A percentile compares a stretch with the other conserved stretches of the same genome.
Evolutionary conservation across 2,113 vertebrate species (phyloP).

Genomic region (Chaenocephalus aceratus): DNA sequence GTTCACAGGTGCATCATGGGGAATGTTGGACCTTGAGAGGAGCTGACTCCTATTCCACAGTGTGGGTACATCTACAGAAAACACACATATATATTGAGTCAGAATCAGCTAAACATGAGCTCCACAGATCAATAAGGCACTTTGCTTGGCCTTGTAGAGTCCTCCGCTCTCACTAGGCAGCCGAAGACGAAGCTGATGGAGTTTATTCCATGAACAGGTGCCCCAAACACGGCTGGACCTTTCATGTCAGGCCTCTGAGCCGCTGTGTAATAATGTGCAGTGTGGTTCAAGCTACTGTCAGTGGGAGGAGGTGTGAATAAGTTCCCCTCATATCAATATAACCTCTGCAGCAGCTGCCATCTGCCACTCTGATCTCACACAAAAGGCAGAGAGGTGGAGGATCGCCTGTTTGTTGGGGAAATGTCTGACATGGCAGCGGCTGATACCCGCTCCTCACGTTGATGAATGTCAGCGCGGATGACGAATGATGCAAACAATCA

Average conservation of each 20-base stretch:
- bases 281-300: conserved; percentile 17
- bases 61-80: conserved; percentile 61
- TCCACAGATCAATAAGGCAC: conserved; percentile 36
- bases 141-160: conserved; percentile 7
- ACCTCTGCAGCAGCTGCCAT: conserved; percentile 54
- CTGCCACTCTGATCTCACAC: conserved; percentile 32
- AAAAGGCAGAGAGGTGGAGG: conserved; percentile 22
- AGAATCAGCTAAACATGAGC: conserved; percentile 39
- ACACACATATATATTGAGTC: conserved; percentile 18
- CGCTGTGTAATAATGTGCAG: conserved; percentile 38
- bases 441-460: conserved; percentile 31
- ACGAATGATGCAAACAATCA: conserved; percentile 49
- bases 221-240: background rate
- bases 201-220: conserved; percentile 60
- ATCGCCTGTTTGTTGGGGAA: conserved; percentile 5
- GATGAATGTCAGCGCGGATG: conserved; percentile 24
- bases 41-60: conserved; percentile 32
- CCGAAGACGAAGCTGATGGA: conserved; percentile 60
- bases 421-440: conserved; percentile 33
- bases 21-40: conserved; percentile 44
- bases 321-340: conserved; percentile 37
- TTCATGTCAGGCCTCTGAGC: conserved; percentile 23
- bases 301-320: conserved; percentile 52
- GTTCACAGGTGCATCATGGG: conserved; percentile 78
- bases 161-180: conserved; percentile 45